phyloP scores from a whole-genome alignment of 2,113 vertebrate species.

The Bufo bufo region DNA sequence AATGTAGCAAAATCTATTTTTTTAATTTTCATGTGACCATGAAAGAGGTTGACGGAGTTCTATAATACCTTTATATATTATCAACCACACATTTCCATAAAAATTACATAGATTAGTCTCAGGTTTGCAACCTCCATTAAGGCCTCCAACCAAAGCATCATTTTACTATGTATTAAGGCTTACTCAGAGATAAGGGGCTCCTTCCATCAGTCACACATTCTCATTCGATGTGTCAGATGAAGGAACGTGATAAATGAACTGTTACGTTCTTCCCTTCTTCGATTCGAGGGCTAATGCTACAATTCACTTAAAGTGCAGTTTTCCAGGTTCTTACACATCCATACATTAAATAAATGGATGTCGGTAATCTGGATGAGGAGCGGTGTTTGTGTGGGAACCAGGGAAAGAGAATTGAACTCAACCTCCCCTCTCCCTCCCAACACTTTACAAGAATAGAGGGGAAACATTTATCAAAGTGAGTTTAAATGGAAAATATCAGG shows the following conservation, averaged over 20 bases:
- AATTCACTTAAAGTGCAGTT: neutral
- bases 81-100: neutral
- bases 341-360: slow-evolving; percentile 34
- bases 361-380: neutral
- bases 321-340: neutral
- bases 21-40: neutral
- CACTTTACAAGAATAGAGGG: slow-evolving; percentile 4
- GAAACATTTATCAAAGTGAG: slow-evolving; percentile 7
- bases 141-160: neutral
- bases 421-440: neutral
- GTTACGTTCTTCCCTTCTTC: slow-evolving; percentile 9
- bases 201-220: neutral
- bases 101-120: neutral
- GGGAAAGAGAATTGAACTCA: neutral
- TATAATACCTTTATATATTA: neutral
- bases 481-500: neutral
- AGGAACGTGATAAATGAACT: slow-evolving; percentile 45
- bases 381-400: slow-evolving; percentile 24
- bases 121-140: slow-evolving; percentile 13
- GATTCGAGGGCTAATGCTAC: neutral
- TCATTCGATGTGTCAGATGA: slow-evolving; percentile 21
- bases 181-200: neutral
- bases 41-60: no score
- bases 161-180: neutral
- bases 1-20: neutral